phyloP scores from a whole-genome alignment of 2,113 vertebrate genomes.

The Triplophysa rosa region DNA sequence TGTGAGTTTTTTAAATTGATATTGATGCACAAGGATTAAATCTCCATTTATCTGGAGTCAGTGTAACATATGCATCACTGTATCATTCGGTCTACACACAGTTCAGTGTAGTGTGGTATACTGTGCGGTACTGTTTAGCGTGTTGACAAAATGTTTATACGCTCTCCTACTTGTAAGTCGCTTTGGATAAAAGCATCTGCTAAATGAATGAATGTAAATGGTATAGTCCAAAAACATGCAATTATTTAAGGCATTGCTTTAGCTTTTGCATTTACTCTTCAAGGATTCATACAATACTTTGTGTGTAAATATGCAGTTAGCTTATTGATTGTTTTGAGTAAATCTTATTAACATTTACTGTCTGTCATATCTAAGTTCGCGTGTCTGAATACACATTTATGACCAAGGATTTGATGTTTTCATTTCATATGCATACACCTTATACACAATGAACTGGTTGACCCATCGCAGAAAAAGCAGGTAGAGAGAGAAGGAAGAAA shows the following conservation, averaged over 20 bases:
- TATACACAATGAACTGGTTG: not conserved
- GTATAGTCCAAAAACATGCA: not conserved
- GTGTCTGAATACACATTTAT: not conserved
- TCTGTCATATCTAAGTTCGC: too few relatives aligned
- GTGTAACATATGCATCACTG: not conserved
- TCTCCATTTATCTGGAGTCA: not conserved
- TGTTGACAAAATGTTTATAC: too few relatives aligned
- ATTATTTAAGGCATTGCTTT: not conserved
- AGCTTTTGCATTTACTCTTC: not conserved
- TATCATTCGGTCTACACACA: not conserved
- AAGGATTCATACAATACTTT: not conserved
- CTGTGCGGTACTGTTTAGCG: too few relatives aligned
- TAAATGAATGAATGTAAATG: too few relatives aligned
- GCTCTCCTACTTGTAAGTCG: too few relatives aligned
- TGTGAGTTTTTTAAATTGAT: too few relatives aligned
- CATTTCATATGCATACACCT: not conserved
- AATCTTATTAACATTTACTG: too few relatives aligned
- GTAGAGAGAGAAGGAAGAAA: constrained; percentile 11
- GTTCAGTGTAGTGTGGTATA: not conserved
- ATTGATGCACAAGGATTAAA: not conserved
- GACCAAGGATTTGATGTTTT: not conserved
- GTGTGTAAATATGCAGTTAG: not conserved
- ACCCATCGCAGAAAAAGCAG: constrained; percentile 13
- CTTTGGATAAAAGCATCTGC: too few relatives aligned
- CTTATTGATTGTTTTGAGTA: too few relatives aligned